Conservation (phyloP, 2,888 invertebrate species). For the Carabus problematicus region DNA sequence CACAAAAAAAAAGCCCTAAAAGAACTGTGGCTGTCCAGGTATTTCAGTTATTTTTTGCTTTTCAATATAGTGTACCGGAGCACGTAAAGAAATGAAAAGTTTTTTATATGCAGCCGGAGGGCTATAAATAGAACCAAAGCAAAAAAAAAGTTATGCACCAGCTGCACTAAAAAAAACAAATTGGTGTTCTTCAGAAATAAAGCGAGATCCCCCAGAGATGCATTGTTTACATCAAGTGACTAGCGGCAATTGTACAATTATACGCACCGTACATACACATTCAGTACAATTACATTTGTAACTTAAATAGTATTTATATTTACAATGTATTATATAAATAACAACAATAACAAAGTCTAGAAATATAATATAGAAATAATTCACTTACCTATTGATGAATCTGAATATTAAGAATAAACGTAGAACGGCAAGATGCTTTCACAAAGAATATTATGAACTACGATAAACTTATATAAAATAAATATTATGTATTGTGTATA, state of each 20-base stretch:
- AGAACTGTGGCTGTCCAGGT: conserved; percentile 21
- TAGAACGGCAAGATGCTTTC: conserved; percentile 3
- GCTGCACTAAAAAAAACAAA: conserved; percentile 27
- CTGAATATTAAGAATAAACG: neutral
- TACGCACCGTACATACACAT: neutral
- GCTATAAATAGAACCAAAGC: conserved; percentile 36
- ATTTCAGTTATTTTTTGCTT: conserved; percentile 37
- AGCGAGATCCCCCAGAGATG: conserved; percentile 15
- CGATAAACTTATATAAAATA: conserved; percentile 8
- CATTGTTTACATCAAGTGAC: conserved; percentile 16
- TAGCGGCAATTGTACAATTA: conserved; percentile 8
- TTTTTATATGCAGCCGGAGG: conserved; percentile 22
- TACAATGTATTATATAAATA: neutral
- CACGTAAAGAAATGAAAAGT: conserved; percentile 21
- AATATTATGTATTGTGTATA: conserved; percentile 14
- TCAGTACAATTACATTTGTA: conserved; percentile 1
- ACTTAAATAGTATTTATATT: conserved; percentile 1
- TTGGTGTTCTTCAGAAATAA: conserved; percentile 19
- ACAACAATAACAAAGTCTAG: neutral
- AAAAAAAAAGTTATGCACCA: conserved; percentile 33
- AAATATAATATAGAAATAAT: conserved; percentile 1
- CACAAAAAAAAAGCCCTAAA: conserved; percentile 23
- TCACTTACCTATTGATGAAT: conserved; percentile 23
- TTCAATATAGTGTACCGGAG: conserved; percentile 10
- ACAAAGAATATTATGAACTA: conserved; percentile 8